Percentiles rank a stretch among this genome's conserved stretches.
Conservation (phyloP, 1,140 invertebrate genomes). For the Atopsyche davidsoni region DNA sequence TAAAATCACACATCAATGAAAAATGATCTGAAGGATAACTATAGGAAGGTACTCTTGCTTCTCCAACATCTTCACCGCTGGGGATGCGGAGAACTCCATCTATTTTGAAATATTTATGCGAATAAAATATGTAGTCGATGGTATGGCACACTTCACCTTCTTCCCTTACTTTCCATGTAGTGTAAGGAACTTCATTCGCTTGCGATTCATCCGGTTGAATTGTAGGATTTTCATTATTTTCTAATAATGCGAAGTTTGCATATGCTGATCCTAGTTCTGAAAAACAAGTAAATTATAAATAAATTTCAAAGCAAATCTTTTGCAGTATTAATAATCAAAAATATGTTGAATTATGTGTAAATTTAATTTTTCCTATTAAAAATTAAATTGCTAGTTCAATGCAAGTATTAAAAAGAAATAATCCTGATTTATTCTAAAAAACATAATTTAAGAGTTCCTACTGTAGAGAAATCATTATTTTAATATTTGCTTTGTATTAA, state of each 20-base stretch:
- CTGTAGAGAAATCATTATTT: no score
- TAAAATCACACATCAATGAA: conserved; percentile 66
- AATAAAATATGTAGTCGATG: conserved; percentile 76
- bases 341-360: no score
- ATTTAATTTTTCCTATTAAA: no score
- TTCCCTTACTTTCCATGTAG: conserved; percentile 73
- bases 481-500: no score
- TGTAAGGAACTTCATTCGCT: conserved; percentile 47
- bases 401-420: no score
- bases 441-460: no score
- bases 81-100: conserved; percentile 60
- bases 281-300: conserved; percentile 1
- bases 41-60: conserved; percentile 59
- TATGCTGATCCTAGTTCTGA: conserved; percentile 24
- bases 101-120: conserved; percentile 51
- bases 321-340: not conserved
- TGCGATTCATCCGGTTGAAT: conserved; percentile 49
- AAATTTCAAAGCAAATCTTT: not conserved
- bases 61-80: conserved; percentile 59
- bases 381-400: no score
- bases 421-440: no score
- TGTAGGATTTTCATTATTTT: not conserved
- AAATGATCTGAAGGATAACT: conserved; percentile 77
- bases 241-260: conserved; percentile 9
- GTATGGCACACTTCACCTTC: conserved; percentile 68